Base-by-base conservation (phyloP, 2,888 invertebrate species). In the Mythimna lalbum region DNA sequence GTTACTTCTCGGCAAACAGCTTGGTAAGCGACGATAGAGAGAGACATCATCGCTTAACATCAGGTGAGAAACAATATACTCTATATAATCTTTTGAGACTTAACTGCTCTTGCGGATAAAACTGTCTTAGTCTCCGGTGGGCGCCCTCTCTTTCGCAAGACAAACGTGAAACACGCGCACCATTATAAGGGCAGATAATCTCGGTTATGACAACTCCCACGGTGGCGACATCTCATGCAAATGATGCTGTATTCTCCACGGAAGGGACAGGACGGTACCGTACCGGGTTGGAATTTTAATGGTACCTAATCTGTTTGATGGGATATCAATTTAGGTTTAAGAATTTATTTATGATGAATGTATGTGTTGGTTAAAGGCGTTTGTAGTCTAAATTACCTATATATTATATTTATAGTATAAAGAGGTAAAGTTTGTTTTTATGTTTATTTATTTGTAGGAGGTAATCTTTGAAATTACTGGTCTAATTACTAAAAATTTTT, bases 191-290 rank as follows among this genome's bases (percentile, higher is more conserved):
- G 21, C 53, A 72, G 50, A 83, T 81, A 77, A 81, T 81, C 75
- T 72, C 62, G 14, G 55, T 67, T 76, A 81, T 73, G 83, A 81
- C 74, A 76, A 55, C 27, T 68, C 82, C 84, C 82, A 17, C 23
- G 80, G 53, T 64, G 63, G 69, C 57, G 74, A 73, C 73, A 63
- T 72, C 69, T 80, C 82, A 84, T 78, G 77, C 69, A 80, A 78
- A 81, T 69, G 56, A 53, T 55, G 47, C 52, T 60, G 69, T 77
- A 76, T 60, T 49, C 83, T 65, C 73, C 2, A 23, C 19, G 69
- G 81, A 60, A 60, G 61, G 65, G 60, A 31, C 39, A 23, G 33
- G 33, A 21, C 19, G 47, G 71, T 75, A 65, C 73, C 55, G 55
- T n/a, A 47, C 73, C 64, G 66, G 57, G 21, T 31, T 50, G 23